Base-by-base conservation (phyloP, 1,140 invertebrate species). In the Drosophila neocordata region DNA sequence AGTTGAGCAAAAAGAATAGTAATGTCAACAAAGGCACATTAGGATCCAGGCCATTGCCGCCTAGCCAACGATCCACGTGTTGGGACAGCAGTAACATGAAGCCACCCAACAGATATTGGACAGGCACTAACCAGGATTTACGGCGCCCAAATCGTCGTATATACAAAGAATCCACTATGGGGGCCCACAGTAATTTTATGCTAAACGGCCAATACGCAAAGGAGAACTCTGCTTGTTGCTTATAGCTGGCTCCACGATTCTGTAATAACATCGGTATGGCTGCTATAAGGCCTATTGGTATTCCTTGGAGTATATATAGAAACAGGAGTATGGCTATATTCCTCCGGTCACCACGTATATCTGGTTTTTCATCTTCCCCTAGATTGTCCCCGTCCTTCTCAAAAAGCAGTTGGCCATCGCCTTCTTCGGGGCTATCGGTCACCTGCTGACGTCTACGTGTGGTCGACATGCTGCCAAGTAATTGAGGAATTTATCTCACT, bases 131-230 rank as follows among this genome's bases (percentile, higher is more conserved):
- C 99, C 99, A 99, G 13, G 98, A 97, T 93, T 99, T 99, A 70
- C 99, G 93, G 37, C 98, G 93, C 1, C 99, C 99, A 92, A 99
- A 96, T 72, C 93, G 93, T 18, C 93, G 91, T 38, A 95, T 95
- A 92, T 97, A 99, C 18, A 98, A 88, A 0, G 98, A 96, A 92
- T 99, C 99, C 1, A 99, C 98, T 81, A 99, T 94, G 1, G 99
- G 99, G 3, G 99, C 99, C 99, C 99, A 99, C 48, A 99, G 90
- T 24, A 99, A 92, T 93, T 99, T 99, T 13, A 99, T 93, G 92
- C 97, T 98, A 90, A 99, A 99, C 1, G 99, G 99, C 99, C 99
- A 99, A 79, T 95, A 95, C 0, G 98, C 98, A 90, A 99, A 98
- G 93, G 98, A 99, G 91, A 99, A 99, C 90, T 98, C 95, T n/a